Percentiles rank a stretch among this genome's conserved stretches.
Conservation (phyloP, 1,140 invertebrate genomes). For the Antheraea mylitta region DNA sequence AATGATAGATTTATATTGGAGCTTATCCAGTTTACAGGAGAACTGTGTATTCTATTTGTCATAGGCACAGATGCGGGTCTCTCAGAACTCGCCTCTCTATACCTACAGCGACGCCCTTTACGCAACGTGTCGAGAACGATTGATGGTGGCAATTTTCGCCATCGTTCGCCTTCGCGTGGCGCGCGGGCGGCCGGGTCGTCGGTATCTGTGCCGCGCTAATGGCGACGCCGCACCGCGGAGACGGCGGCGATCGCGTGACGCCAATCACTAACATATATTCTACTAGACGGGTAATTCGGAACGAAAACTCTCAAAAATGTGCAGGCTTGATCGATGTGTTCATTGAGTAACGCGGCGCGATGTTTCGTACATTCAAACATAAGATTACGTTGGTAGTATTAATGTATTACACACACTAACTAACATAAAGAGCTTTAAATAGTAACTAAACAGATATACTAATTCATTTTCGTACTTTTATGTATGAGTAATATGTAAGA, state of each 20-base stretch:
- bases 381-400: too few relatives aligned
- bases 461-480: too few relatives aligned
- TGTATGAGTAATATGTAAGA: too few relatives aligned
- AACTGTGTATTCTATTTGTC: neutral
- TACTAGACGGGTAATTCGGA: neutral
- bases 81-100: neutral
- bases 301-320: neutral
- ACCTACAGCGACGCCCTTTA: constrained; percentile 5
- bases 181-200: constrained; percentile 17
- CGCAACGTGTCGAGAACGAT: constrained; percentile 32
- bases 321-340: neutral
- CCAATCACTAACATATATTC: constrained; percentile 21
- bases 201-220: constrained; percentile 32
- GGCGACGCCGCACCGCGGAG: constrained; percentile 33
- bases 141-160: constrained; percentile 40
- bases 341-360: too few relatives aligned
- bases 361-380: too few relatives aligned
- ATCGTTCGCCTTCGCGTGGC: constrained; percentile 27
- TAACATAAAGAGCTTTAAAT: too few relatives aligned
- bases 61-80: neutral
- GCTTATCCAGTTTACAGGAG: neutral
- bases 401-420: too few relatives aligned
- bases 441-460: too few relatives aligned
- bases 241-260: constrained; percentile 28
- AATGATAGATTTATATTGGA: neutral